Base-by-base conservation (phyloP, 2,113 vertebrate genomes). In the Eurystomus gularis region DNA sequence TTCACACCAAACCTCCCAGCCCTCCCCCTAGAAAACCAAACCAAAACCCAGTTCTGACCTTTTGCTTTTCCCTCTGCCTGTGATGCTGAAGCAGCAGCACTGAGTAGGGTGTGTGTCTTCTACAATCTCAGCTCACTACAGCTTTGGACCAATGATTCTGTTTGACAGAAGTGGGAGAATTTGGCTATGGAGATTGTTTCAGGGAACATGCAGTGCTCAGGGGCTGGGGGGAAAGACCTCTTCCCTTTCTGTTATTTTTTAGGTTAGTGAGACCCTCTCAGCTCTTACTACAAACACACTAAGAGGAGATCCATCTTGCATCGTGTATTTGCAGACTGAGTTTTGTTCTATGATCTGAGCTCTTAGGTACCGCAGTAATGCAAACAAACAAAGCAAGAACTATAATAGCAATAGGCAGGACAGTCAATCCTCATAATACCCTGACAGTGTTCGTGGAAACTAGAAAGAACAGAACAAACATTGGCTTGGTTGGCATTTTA, bases 361-460 rank as follows among this genome's bases (percentile, higher is more conserved):
- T 95, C 86, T 88, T 42, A 84, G 88, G 72, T 91, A 79, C 77
- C 70, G 70, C 77, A 84, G 86, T 25, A 86, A 95, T 91, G 81
- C 55, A 76, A 61, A 86, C 57, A 93, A 94, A 95, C 89, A 95
- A 92, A 95, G 64, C 60, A 78, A 65, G 91, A 92, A 75, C 89
- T 86, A 35, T 72, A 91, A 96, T 51, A 94, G 65, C 83, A 96
- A 68, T 71, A 94, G 84, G 39, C 77, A 86, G 77, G 83, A 96
- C 92, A 96, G 77, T 94, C 95, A 92, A 90, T 95, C 92, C 88
- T 91, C 52, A 35, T 94, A 96, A 96, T 81, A 93, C 92, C 80
- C 81, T 88, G 72, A 81, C 42, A 86, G 52, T 1, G 6, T 92
- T 92, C 17, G 2, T 84, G 90, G 92, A 93, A 96, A 93, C 65